Evolutionary conservation across 2,113 vertebrate genomes (phyloP).

Genomic region (Prolemur simus): DNA sequence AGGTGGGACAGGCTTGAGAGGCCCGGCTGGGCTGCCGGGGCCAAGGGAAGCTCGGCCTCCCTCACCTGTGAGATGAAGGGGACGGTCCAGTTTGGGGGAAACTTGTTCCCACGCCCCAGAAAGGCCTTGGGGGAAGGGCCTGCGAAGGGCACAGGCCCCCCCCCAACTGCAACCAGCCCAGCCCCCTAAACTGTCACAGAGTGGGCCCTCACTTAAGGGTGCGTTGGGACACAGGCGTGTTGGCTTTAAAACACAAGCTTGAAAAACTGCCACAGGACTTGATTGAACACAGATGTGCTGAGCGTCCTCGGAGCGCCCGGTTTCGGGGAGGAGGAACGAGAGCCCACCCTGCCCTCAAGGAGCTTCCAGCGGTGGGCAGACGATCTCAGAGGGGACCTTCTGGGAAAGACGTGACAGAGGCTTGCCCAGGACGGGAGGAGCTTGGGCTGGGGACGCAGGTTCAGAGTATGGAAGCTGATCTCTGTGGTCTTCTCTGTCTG

Average conservation of each 20-base stretch:
- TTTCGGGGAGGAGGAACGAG: background rate
- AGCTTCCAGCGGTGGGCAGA: background rate
- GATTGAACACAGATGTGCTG: background rate
- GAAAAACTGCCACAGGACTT: background rate
- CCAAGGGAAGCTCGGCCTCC: background rate
- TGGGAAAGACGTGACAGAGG: background rate
- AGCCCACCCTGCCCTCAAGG: background rate
- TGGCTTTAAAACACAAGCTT: background rate
- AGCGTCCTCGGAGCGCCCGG: accelerated
- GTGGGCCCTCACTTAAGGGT: accelerated
- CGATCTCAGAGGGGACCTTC: background rate
- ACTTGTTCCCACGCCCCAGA: background rate
- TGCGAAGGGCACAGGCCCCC: background rate
- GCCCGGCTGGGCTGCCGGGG: background rate
- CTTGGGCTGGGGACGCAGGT: background rate
- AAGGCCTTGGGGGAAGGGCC: background rate
- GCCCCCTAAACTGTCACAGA: background rate
- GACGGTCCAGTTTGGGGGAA: accelerated
- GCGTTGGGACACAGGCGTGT: too few species aligned
- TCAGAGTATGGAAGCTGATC: background rate
- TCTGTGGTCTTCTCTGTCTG: background rate
- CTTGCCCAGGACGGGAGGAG: too few species aligned
- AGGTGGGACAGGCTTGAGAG: background rate
- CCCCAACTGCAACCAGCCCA: accelerated
- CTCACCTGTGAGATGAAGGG: background rate